Conservation (phyloP, 2,797 vertebrate species). For the Malacoctenus gilli region DNA sequence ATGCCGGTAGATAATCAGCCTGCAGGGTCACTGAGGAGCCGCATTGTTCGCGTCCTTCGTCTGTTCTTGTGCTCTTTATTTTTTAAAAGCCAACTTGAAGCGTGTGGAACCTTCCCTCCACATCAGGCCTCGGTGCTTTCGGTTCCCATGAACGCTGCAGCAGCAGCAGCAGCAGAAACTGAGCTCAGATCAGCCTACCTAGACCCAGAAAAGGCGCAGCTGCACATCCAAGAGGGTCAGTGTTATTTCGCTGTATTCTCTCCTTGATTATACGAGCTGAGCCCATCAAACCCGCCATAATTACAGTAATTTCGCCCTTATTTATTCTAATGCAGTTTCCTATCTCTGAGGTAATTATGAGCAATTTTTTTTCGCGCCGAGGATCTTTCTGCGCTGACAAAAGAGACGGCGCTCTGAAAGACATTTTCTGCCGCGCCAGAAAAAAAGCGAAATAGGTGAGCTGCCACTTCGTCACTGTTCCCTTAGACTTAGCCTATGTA, state of each 20-base stretch:
- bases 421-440: constrained; percentile 92
- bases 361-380: constrained; percentile 96
- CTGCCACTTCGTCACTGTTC: constrained; percentile 90
- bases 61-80: constrained; percentile 8
- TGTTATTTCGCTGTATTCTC: constrained; percentile 99
- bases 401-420: constrained; percentile 98
- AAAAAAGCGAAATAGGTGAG: constrained; percentile 89
- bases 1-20: too few species aligned
- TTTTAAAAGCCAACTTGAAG: constrained; percentile 17
- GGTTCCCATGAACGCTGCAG: constrained; percentile 48
- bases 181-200: constrained; percentile 58
- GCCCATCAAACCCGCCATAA: constrained; percentile 99
- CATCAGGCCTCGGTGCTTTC: constrained; percentile 42
- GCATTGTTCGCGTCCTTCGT: background rate
- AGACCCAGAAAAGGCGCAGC: constrained; percentile 85
- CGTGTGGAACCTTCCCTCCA: constrained; percentile 9
- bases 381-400: constrained; percentile 99
- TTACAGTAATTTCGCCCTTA: constrained; percentile 99
- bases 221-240: constrained; percentile 99
- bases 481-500: constrained; percentile 82
- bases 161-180: constrained; percentile 42
- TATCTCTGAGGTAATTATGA: constrained; percentile 99
- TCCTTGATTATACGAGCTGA: constrained; percentile 99
- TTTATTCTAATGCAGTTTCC: constrained; percentile 99
- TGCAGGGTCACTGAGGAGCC: too few species aligned